These are phyloP conservation scores for Nemotelus nigrinus DNA, from an alignment of 2,888 invertebrate species.

Conservation along the genomic window DNA sequence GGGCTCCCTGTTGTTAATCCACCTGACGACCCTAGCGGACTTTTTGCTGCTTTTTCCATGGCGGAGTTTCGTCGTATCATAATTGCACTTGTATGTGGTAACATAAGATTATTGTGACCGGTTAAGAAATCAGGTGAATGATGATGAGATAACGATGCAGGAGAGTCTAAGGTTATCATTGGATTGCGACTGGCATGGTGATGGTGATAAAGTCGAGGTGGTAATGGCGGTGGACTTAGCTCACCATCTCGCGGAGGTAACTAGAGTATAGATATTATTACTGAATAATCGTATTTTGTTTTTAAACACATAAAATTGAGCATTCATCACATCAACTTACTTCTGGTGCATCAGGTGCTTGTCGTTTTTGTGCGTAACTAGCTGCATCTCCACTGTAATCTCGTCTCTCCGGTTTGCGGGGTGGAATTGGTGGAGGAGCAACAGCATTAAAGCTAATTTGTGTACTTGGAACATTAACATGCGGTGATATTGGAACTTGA, in stretches of 20 bases:
- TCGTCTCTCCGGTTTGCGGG: constrained; percentile 61
- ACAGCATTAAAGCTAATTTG: constrained; percentile 58
- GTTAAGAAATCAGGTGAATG: constrained; percentile 54
- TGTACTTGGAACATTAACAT: constrained; percentile 64
- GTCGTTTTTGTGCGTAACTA: constrained; percentile 66
- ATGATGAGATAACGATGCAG: constrained; percentile 34
- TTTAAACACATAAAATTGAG: background rate
- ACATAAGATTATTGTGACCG: constrained; percentile 65
- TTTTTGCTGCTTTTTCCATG: constrained; percentile 56
- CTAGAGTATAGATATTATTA: constrained; percentile 52
- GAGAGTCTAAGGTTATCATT: constrained; percentile 45
- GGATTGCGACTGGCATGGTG: constrained; percentile 40
- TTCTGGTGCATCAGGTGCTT: constrained; percentile 74
- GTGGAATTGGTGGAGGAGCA: constrained; percentile 62
- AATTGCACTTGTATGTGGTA: constrained; percentile 69
- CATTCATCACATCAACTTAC: constrained; percentile 53
- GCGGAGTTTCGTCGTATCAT: constrained; percentile 69
- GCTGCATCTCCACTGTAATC: constrained; percentile 58
- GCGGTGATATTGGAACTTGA: constrained; percentile 63
- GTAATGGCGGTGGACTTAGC: constrained; percentile 73
- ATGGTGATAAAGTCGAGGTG: constrained; percentile 65
- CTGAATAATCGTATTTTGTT: background rate
- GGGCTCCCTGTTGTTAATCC: constrained; percentile 16
- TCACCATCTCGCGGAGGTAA: constrained; percentile 77
- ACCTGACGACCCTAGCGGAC: background rate